These are phyloP conservation scores for Dinomys branickii DNA, from an alignment of 2,113 vertebrate genomes.

Conservation along the genomic window DNA sequence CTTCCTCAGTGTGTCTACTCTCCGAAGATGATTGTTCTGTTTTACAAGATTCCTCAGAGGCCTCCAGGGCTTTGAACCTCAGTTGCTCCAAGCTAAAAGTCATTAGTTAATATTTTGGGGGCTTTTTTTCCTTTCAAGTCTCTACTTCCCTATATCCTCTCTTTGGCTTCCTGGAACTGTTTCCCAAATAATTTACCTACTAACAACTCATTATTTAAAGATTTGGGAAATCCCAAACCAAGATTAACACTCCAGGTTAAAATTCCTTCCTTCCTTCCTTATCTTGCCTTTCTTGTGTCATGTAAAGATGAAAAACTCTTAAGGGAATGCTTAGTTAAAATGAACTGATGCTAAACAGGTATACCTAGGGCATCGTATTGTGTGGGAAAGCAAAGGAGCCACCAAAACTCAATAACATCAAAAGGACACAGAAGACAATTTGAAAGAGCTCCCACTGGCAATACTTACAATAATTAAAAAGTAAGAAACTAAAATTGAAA, in stretches of 20 bases:
- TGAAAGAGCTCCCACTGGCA: background rate
- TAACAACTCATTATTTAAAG: background rate
- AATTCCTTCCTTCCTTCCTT: background rate
- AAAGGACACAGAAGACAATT: background rate
- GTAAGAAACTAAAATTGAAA: background rate
- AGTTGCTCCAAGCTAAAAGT: background rate
- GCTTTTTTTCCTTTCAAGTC: background rate
- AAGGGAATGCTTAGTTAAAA: conserved; percentile 7
- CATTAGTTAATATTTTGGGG: background rate
- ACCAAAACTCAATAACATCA: background rate
- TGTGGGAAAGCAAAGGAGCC: background rate
- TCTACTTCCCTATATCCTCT: background rate
- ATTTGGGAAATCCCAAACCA: conserved; percentile 32
- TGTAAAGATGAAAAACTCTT: background rate
- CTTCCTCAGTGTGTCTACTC: background rate
- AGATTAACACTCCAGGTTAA: background rate
- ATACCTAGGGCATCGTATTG: background rate
- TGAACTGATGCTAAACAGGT: background rate
- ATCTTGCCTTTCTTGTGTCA: conserved; percentile 1
- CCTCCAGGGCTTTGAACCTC: background rate
- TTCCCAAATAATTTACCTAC: background rate
- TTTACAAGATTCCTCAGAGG: background rate
- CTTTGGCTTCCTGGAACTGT: background rate
- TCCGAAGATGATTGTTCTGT: background rate
- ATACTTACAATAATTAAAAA: background rate